These are phyloP conservation scores for Lipophrys pholis DNA, from an alignment of 2,113 vertebrate species.

Conservation along the genomic window DNA sequence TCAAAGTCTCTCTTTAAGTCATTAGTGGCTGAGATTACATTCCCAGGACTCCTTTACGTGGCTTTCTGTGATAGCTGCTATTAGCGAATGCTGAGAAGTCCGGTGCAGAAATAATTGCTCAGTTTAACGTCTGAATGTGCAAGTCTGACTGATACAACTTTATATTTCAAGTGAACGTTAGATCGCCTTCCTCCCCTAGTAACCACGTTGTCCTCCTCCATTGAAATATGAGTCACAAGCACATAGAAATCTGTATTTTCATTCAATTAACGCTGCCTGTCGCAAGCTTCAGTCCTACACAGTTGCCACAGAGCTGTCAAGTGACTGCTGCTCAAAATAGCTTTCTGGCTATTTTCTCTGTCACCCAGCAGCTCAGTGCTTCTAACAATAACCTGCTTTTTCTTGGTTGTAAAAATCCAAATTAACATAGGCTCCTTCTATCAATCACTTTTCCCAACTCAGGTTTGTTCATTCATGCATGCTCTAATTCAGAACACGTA, in stretches of 20 bases:
- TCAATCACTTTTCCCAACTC: constrained; percentile 8
- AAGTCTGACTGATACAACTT: not conserved
- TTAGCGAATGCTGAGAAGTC: constrained; percentile 41
- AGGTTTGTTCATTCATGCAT: constrained; percentile 5
- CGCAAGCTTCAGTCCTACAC: constrained; percentile 39
- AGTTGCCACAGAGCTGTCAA: constrained; percentile 59
- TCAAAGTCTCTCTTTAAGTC: constrained; percentile 63
- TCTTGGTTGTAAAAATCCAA: not conserved
- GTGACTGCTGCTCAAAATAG: constrained; percentile 51
- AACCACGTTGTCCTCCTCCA: constrained; percentile 8
- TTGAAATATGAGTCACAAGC: constrained; percentile 34
- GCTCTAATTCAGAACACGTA: constrained; percentile 19
- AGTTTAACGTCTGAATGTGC: constrained; percentile 43
- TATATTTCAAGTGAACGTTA: not conserved
- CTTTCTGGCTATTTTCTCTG: constrained; percentile 40
- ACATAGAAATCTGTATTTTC: constrained; percentile 46
- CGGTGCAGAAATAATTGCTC: constrained; percentile 45
- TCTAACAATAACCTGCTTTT: constrained; percentile 5
- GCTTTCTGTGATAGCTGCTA: constrained; percentile 30
- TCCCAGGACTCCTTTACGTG: constrained; percentile 12
- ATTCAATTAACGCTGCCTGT: constrained; percentile 58
- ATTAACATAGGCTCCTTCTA: constrained; percentile 25
- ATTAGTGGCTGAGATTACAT: constrained; percentile 53
- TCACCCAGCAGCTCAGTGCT: constrained; percentile 41
- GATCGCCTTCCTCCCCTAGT: not conserved